Base-by-base conservation (phyloP, 2,888 invertebrate genomes). In the Cecidostiba fungosa region DNA sequence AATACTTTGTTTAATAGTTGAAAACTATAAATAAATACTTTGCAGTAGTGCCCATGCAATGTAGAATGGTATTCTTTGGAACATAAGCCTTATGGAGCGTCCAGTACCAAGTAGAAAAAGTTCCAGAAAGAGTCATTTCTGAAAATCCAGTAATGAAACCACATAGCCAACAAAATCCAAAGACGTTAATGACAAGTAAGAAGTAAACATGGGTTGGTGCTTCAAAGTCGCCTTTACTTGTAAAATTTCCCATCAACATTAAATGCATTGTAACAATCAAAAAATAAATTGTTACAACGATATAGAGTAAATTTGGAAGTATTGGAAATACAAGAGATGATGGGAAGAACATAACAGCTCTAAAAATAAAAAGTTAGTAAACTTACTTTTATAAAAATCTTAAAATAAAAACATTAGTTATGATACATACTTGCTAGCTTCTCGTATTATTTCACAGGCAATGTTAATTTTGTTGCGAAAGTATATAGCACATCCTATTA, bases 381-480 rank as follows among this genome's bases (percentile, higher is more conserved):
- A 70, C 80, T 26, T 62, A 5, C 26, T 59, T 62, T 36, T 16
- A 43, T 39, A 66, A 19, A n/a, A 39, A 2, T 54, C 2, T 47
- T 23, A n/a, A 16, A 59, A 72, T 23, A 19, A 2, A 73, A 62
- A n/a, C 14, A 26, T 32, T 19, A 36, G 10, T 72, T 19, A 62
- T 26, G 19, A n/a, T 50, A 39, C 95, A 94, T 92, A 96, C 96
- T 96, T 97, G 96, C 97, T 97, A 74, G 98, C 98, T 94, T 99
- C 98, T 89, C 96, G 96, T 87, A 99, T 98, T n/a, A 99, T 94
- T 1, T 98, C 97, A 87, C 98, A 97, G 2, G 99, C 99, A 87
- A 99, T 96, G 1, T 95, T 93, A 85, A 99, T 98, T 81, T 99
- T 95, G 86, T 96, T 97, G 82, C 98, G 95, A 82, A 99, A 94